These are phyloP conservation scores for Trichogramma pretiosum DNA, from an alignment of 1,140 invertebrate genomes.

Conservation along the genomic window DNA sequence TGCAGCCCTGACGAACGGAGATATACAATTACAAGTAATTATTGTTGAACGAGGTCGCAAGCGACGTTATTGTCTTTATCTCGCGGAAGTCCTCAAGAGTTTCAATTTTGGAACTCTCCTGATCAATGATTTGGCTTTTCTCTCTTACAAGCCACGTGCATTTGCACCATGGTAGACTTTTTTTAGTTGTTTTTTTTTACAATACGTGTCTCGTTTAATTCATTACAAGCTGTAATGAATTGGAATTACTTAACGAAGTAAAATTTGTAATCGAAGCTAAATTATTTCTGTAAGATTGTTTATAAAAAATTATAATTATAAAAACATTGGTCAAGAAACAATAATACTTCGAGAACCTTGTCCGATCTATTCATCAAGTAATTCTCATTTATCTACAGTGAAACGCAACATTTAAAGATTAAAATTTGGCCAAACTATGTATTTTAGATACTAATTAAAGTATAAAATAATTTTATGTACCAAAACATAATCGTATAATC, in stretches of 20 bases:
- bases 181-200: too few species aligned
- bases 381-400: too few species aligned
- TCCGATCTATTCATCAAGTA: not conserved
- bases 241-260: not conserved
- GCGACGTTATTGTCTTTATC: conserved; percentile 18
- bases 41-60: conserved; percentile 20
- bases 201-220: too few species aligned
- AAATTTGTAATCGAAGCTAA: not conserved
- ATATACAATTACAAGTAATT: conserved; percentile 19
- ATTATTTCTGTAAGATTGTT: conserved; percentile 2
- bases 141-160: too few species aligned
- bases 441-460: not conserved
- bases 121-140: too few species aligned
- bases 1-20: conserved; percentile 9
- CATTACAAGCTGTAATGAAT: too few species aligned
- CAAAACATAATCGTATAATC: not conserved
- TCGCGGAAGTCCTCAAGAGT: conserved; percentile 15
- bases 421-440: not conserved
- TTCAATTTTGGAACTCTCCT: too few species aligned
- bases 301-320: too few species aligned
- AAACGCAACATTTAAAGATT: not conserved
- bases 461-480: not conserved
- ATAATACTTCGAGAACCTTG: not conserved
- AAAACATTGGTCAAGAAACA: conserved; percentile 6
- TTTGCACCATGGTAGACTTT: too few species aligned